Base-by-base conservation (phyloP, 2,888 invertebrate genomes). In the Actias luna region DNA sequence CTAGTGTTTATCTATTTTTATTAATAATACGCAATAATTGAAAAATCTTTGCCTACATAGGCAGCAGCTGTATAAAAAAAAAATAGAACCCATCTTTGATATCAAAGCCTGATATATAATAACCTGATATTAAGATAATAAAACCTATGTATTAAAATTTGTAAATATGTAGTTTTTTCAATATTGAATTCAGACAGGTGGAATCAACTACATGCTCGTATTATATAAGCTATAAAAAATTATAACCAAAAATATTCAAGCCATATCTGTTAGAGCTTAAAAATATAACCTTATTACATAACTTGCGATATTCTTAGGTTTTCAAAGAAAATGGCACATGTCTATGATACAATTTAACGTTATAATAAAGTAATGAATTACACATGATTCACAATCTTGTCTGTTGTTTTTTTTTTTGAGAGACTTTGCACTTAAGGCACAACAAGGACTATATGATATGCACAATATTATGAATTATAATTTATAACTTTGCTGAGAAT, bases 311-410 rank as follows among this genome's bases (percentile, higher is more conserved):
- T 50, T 50, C 46, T 25, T 42, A 25, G 25, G 22, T 50, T 25
- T 12, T 25, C 22, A 55, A 55, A 29, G 16, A 29, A 55, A 29
- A 55, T 55, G 78, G 78, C 79, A 83, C 78, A 70, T 74, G n/a
- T 65, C 29, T 29, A 27, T 55, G 55, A 29, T 5, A 55, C 5
- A 29, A 7, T 29, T 29, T 5, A 29, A 55, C 5, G n/a, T 55
- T 55, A 29, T 55, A 55, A 27, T 16, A 52, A 55, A 27, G 27
- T 52, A 52, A 22, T 46, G 10, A 10, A 22, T 22, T 46, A 46
- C 46, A 46, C 22, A 7, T 29, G 29, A 52, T 52, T 27, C 18
- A 52, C 16, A 52, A 5, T 10, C 5, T 55, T 29, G 27, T 55
- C 55, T 55, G 16, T 29, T 10, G 10, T 25, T 50, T 50, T 50